phyloP scores from a whole-genome alignment of 2,113 vertebrate genomes.

The Anguilla japonica region DNA sequence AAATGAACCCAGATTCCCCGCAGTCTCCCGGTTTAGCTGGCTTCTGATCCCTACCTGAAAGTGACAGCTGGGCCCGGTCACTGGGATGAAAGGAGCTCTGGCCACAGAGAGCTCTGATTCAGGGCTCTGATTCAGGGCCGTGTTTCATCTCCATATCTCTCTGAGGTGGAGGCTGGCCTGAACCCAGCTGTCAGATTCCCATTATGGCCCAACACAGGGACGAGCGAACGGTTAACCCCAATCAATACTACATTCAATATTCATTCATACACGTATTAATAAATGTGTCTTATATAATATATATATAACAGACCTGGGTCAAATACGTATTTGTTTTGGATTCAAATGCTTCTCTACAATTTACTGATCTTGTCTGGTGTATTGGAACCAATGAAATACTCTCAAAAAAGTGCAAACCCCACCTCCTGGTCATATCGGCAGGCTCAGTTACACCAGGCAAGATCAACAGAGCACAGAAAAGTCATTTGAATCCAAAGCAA shows the following conservation, averaged over 20 bases:
- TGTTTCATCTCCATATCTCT: neutral
- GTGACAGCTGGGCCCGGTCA: slow-evolving; percentile 51
- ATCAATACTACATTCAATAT: neutral
- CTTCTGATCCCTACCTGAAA: slow-evolving; percentile 55
- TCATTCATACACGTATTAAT: neutral
- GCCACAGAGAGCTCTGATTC: neutral
- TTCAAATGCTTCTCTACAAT: too few species aligned
- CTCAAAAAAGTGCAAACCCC: too few species aligned
- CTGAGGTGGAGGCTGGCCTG: neutral
- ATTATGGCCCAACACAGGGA: neutral
- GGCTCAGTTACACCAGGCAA: too few species aligned
- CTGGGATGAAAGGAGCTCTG: slow-evolving; percentile 30
- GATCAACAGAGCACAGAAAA: too few species aligned
- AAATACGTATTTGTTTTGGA: too few species aligned
- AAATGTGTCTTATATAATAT: neutral
- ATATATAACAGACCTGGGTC: too few species aligned
- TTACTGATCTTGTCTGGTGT: too few species aligned
- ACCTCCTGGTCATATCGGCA: too few species aligned
- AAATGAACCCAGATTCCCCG: slow-evolving; percentile 64
- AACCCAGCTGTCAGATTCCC: neutral
- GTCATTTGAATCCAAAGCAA: too few species aligned
- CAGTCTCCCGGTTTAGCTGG: slow-evolving; percentile 50
- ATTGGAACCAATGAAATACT: too few species aligned
- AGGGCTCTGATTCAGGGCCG: neutral
- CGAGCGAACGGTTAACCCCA: neutral